phyloP scores from a whole-genome alignment of 2,113 vertebrate genomes.

The Coturnix japonica region DNA sequence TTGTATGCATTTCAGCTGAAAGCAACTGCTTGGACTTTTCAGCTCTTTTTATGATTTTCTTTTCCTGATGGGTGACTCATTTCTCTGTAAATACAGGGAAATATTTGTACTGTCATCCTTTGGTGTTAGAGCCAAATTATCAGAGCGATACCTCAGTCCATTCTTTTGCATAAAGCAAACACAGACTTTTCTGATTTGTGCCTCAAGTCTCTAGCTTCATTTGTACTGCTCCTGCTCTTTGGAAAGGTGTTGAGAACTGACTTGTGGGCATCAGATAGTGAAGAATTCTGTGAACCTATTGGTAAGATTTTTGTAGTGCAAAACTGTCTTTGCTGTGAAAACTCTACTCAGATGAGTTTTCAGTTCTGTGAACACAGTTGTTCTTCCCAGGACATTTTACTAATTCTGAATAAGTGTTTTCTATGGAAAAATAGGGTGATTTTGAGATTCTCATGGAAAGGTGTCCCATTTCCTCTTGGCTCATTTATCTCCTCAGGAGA shows the following conservation, averaged over 20 bases:
- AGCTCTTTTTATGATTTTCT: not conserved
- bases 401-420: not conserved
- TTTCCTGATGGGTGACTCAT: not conserved
- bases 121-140: not conserved
- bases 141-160: not conserved
- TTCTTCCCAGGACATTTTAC: not conserved
- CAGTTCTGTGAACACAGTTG: not conserved
- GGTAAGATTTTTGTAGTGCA: not conserved
- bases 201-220: not conserved
- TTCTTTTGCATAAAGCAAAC: not conserved
- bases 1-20: not conserved
- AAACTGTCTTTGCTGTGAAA: not conserved
- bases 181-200: not conserved
- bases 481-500: not conserved
- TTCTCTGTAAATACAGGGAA: not conserved
- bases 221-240: not conserved
- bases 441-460: slow-evolving; percentile 7
- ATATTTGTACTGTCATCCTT: not conserved
- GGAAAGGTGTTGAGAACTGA: not conserved
- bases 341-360: not conserved
- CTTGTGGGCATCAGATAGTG: not conserved
- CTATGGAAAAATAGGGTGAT: not conserved
- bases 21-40: not conserved
- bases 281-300: not conserved
- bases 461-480: not conserved